phyloP scores from a whole-genome alignment of 2,888 invertebrate species.

The Drosophila borborema region DNA sequence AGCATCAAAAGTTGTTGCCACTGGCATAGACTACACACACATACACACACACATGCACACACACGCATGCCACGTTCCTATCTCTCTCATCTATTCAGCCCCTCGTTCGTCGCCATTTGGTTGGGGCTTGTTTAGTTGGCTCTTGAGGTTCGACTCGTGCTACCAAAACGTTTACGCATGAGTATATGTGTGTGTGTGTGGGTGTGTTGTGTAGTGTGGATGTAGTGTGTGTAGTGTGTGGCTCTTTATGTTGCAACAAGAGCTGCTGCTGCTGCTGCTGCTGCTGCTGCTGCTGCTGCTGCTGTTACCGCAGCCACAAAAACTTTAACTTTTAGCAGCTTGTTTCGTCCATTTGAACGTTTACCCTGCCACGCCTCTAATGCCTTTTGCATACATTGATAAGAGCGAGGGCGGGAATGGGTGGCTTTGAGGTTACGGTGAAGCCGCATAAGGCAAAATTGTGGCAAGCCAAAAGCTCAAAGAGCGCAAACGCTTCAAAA shows the following conservation, averaged over 20 bases:
- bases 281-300: constrained; percentile 28
- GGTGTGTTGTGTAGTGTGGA: constrained; percentile 17
- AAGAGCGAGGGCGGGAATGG: neutral
- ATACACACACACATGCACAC: constrained; percentile 2
- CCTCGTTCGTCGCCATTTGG: neutral
- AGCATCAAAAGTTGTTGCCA: constrained; percentile 63
- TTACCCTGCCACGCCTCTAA: neutral
- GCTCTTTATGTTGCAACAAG: constrained; percentile 60
- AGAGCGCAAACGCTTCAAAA: constrained; percentile 44
- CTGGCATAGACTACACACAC: constrained; percentile 15
- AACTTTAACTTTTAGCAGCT: constrained; percentile 74
- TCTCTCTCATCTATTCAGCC: neutral
- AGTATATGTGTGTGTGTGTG: constrained; percentile 27
- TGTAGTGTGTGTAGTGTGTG: constrained; percentile 26
- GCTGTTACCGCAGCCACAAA: constrained; percentile 60
- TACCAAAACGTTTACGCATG: constrained; percentile 61
- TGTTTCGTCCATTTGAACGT: constrained; percentile 56
- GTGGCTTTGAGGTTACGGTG: constrained; percentile 9
- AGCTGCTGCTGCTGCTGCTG: constrained; percentile 22
- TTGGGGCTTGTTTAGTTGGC: constrained; percentile 58
- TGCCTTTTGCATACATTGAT: constrained; percentile 21
- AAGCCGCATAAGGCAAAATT: constrained; percentile 65
- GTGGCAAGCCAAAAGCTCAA: constrained; percentile 54
- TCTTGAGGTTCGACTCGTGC: constrained; percentile 32
- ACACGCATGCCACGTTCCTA: neutral